A percentile compares a stretch with the other conserved stretches of the same genome.
phyloP scores from a whole-genome alignment of 2,888 invertebrate genomes.

The Acronicta leporina region DNA sequence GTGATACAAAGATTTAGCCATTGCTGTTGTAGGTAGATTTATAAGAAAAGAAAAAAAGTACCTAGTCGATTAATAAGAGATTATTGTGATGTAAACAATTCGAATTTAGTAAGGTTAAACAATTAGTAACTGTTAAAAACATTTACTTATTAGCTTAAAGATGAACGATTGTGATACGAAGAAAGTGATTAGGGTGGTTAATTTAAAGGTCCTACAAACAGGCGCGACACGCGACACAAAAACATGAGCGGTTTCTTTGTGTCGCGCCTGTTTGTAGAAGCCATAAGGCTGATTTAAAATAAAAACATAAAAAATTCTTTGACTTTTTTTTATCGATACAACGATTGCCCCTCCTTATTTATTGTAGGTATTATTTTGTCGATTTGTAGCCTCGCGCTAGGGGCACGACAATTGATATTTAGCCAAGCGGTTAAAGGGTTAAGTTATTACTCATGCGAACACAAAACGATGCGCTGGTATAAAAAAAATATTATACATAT shows the following conservation, averaged over 20 bases:
- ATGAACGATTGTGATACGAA: slow-evolving; percentile 24
- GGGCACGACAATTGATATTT: slow-evolving; percentile 23
- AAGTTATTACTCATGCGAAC: slow-evolving; percentile 8
- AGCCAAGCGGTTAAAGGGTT: slow-evolving; percentile 10
- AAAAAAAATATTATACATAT: slow-evolving; percentile 29
- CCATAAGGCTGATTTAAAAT: slow-evolving; percentile 25
- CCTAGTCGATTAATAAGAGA: slow-evolving; percentile 24
- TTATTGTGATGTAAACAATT: slow-evolving; percentile 26
- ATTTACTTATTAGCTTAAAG: slow-evolving; percentile 19
- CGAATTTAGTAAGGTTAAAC: slow-evolving; percentile 19
- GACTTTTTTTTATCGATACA: slow-evolving; percentile 20
- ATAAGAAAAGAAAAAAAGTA: slow-evolving; percentile 22
- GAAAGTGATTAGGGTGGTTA: slow-evolving; percentile 25
- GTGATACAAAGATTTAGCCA: slow-evolving; percentile 26
- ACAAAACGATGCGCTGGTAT: too few relatives aligned
- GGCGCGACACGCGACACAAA: slow-evolving; percentile 16
- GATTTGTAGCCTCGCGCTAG: slow-evolving; percentile 24
- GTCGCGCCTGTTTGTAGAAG: slow-evolving; percentile 22
- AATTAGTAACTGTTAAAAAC: slow-evolving; percentile 15
- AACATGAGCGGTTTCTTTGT: slow-evolving; percentile 19
- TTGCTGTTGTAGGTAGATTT: slow-evolving; percentile 23
- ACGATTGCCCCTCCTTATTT: slow-evolving; percentile 23
- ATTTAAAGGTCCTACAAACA: slow-evolving; percentile 24
- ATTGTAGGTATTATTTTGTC: slow-evolving; percentile 25
- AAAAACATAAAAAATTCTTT: slow-evolving; percentile 21